A percentile compares a stretch with the other conserved stretches of the same genome.
phyloP scores from a whole-genome alignment of 2,888 invertebrate species.

The Limnephilus auricula region DNA sequence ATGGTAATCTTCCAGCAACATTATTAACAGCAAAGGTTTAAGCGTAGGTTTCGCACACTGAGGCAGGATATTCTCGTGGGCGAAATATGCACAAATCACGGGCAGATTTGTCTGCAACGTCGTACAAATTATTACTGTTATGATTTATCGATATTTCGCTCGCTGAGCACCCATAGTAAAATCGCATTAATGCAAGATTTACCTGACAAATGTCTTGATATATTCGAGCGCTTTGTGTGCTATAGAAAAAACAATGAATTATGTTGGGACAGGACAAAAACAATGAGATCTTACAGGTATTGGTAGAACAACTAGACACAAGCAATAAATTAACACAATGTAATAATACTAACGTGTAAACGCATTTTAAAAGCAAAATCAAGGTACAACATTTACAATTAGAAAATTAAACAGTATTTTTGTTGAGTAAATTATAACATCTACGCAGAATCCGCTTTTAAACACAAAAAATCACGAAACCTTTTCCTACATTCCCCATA shows the following conservation, averaged over 20 bases:
- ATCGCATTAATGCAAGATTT: conserved; percentile 37
- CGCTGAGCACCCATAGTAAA: background rate
- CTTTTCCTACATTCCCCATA: background rate
- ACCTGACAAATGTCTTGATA: conserved; percentile 32
- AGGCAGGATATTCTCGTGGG: conserved; percentile 14
- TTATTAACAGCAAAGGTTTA: background rate
- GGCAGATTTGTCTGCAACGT: conserved; percentile 22
- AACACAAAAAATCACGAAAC: background rate
- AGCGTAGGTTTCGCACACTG: background rate
- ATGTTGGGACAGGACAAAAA: background rate
- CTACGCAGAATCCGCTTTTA: background rate
- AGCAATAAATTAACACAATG: background rate
- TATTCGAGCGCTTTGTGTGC: conserved; percentile 18
- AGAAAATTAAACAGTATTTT: background rate
- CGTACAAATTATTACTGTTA: conserved; percentile 19
- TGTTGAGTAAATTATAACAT: too few relatives aligned
- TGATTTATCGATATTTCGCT: conserved; percentile 42
- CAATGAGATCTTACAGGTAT: background rate
- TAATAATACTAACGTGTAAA: background rate
- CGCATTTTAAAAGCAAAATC: background rate
- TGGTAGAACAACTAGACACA: background rate
- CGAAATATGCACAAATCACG: conserved; percentile 11
- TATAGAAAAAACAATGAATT: background rate
- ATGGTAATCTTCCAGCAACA: background rate
- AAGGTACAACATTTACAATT: background rate